A percentile compares a stretch with the other conserved stretches of the same genome.
These are phyloP conservation scores for Lasioglossum calceatum DNA, from an alignment of 2,888 invertebrate genomes.

Conservation along the genomic window DNA sequence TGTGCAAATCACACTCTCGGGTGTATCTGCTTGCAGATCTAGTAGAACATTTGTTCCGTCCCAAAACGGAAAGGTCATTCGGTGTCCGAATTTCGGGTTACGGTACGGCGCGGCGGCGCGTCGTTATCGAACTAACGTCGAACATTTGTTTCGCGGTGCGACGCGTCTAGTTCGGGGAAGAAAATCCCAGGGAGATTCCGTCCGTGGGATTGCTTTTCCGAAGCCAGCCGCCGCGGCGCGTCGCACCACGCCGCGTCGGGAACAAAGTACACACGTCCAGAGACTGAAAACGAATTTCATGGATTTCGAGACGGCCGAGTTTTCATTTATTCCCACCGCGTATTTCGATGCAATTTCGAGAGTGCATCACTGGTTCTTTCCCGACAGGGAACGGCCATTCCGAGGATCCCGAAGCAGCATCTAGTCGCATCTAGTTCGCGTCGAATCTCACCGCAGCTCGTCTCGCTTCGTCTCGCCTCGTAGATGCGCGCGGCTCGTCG, in stretches of 20 bases:
- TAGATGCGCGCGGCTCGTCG: slow-evolving; percentile 22
- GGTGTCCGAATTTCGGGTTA: background rate
- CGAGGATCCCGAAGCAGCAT: slow-evolving; percentile 6
- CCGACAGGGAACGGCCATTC: slow-evolving; percentile 22
- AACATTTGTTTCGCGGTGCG: slow-evolving; percentile 27
- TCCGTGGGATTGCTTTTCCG: slow-evolving; percentile 25
- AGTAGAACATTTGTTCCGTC: too few species aligned
- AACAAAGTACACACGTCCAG: slow-evolving; percentile 47
- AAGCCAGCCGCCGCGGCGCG: slow-evolving; percentile 4
- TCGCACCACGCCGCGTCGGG: background rate
- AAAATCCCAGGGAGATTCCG: slow-evolving; percentile 47
- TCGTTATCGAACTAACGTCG: slow-evolving; percentile 26
- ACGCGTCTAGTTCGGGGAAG: slow-evolving; percentile 16
- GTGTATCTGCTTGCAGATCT: too few species aligned
- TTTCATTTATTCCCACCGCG: slow-evolving; percentile 53
- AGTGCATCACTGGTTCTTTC: slow-evolving; percentile 10
- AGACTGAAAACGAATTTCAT: slow-evolving; percentile 48
- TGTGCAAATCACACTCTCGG: too few species aligned
- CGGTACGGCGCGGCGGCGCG: background rate
- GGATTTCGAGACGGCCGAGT: slow-evolving; percentile 48
- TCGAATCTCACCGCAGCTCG: background rate
- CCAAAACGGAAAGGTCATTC: background rate
- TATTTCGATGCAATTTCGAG: slow-evolving; percentile 51
- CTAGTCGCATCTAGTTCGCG: background rate
- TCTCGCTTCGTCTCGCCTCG: background rate